Conservation (phyloP, 1,140 invertebrate genomes). For the Dryas iulia region DNA sequence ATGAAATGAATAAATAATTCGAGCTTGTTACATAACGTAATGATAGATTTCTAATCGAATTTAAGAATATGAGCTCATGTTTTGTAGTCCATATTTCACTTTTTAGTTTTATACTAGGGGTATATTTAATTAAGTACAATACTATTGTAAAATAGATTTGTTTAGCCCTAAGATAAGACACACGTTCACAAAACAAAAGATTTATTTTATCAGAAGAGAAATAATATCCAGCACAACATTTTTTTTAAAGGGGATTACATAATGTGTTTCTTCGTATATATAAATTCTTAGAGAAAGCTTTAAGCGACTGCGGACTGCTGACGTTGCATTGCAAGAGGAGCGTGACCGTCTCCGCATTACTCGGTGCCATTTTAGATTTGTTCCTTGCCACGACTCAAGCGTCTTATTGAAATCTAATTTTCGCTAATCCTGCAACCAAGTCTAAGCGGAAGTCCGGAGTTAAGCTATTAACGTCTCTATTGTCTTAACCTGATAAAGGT, state of each 20-base stretch:
- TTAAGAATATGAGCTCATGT: no score
- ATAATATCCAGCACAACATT: conserved; percentile 54
- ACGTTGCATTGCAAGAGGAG: conserved; percentile 63
- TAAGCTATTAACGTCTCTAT: conserved; percentile 56
- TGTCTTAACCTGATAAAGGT: conserved; percentile 16
- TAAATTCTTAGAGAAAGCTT: conserved; percentile 18
- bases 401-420: conserved; percentile 80
- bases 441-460: conserved; percentile 41
- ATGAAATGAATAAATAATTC: conserved; percentile 67
- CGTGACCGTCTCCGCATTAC: conserved; percentile 61
- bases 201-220: conserved; percentile 6
- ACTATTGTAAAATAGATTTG: no score
- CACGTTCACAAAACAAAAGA: no score
- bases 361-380: conserved; percentile 63
- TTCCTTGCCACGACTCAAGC: conserved; percentile 59
- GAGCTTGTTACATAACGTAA: conserved; percentile 39
- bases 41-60: conserved; percentile 42
- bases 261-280: conserved; percentile 27
- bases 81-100: no score
- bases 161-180: no score
- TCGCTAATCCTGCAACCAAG: conserved; percentile 68
- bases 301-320: conserved; percentile 37
- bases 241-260: conserved; percentile 41
- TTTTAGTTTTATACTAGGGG: no score
- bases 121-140: no score